These are phyloP conservation scores for Nematopogon swammerdamellus DNA, from an alignment of 2,888 invertebrate genomes.

Conservation along the genomic window DNA sequence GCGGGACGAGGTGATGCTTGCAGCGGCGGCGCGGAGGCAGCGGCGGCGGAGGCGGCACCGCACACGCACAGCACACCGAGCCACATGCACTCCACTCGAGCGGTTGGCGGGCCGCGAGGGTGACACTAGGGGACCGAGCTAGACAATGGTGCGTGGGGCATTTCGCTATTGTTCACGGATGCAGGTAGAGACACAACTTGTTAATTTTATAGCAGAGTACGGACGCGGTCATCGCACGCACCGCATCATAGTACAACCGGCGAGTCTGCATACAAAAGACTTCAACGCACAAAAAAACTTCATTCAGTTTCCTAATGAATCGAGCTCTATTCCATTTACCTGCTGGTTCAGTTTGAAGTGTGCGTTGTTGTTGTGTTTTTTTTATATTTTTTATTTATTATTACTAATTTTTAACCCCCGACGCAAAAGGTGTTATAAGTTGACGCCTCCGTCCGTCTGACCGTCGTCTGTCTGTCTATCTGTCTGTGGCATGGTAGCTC, in stretches of 20 bases:
- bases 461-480: too few relatives aligned
- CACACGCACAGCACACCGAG: not conserved
- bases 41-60: not conserved
- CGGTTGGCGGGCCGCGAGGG: not conserved
- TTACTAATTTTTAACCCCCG: too few relatives aligned
- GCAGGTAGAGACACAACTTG: not conserved
- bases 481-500: too few relatives aligned
- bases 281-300: not conserved
- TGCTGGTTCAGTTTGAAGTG: too few relatives aligned
- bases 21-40: constrained; percentile 21
- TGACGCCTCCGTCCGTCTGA: too few relatives aligned
- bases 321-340: too few relatives aligned
- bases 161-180: not conserved
- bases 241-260: not conserved
- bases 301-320: too few relatives aligned
- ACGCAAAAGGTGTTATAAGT: too few relatives aligned
- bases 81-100: not conserved
- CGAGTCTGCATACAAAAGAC: not conserved
- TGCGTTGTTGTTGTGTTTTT: too few relatives aligned
- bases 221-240: not conserved
- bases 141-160: not conserved
- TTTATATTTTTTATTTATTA: too few relatives aligned
- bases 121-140: not conserved
- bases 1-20: too few relatives aligned
- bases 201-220: not conserved